Percentiles rank a stretch among this genome's conserved stretches.
phyloP scores from a whole-genome alignment of 1,140 invertebrate species.

The Druon quercuslanigerum region DNA sequence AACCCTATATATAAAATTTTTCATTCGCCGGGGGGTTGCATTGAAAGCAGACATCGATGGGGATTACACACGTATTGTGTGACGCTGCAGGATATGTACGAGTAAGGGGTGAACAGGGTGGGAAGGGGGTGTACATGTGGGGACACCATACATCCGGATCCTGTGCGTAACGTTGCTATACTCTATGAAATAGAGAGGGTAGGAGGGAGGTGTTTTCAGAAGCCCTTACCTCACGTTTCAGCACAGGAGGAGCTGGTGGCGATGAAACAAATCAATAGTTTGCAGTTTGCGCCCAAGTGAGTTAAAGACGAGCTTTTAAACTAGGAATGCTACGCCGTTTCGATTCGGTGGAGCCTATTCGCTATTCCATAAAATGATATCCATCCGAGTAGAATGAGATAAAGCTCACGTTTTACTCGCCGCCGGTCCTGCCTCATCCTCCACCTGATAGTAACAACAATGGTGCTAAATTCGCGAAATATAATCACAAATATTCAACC shows the following conservation, averaged over 20 bases:
- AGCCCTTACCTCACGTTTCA: not conserved
- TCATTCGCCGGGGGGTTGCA: constrained; percentile 35
- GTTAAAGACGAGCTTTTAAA: constrained; percentile 10
- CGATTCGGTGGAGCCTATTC: constrained; percentile 5
- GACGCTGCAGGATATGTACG: not conserved
- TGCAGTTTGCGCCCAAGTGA: not conserved
- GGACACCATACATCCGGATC: constrained; percentile 1
- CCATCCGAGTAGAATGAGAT: constrained; percentile 38
- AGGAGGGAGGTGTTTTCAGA: not conserved
- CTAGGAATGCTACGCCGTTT: not conserved
- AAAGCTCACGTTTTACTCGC: constrained; percentile 26
- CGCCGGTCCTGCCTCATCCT: not conserved
- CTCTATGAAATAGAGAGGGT: not conserved
- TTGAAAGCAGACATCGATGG: constrained; percentile 52
- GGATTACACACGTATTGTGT: constrained; percentile 48
- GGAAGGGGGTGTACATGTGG: no score
- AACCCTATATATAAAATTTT: constrained; percentile 20
- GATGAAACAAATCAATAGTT: constrained; percentile 12
- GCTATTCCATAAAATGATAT: constrained; percentile 32
- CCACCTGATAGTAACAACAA: constrained; percentile 2
- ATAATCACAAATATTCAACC: not conserved
- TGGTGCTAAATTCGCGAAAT: constrained; percentile 8
- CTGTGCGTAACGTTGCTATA: constrained; percentile 1
- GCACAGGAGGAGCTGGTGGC: not conserved
- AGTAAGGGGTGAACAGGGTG: no score